Evolutionary conservation across 2,888 invertebrate genomes (phyloP), one percentile per base, ranked within the genome.

Genomic region (Thecocarcelia acutangulata): DNA sequence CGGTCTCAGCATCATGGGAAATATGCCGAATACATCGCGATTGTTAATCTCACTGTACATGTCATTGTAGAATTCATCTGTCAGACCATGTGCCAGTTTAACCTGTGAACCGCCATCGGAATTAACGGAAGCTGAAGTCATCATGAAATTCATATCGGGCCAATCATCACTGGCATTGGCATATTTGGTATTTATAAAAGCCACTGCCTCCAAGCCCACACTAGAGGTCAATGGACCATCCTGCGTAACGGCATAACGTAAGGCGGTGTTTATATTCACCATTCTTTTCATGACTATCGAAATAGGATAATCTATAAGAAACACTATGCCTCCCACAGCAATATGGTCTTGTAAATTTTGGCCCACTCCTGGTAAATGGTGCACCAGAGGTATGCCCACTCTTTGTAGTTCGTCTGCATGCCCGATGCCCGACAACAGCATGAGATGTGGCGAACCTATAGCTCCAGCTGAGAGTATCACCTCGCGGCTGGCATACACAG

Each of bases 61-160:
- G 87, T 95, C 94, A 77, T 96, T 92, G 89, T 96, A 96, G 88
- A 96, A 96, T 28, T 95, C 95, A 85, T 97, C 95, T 0, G 94
- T 93, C 1, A 97, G 91, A 0, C 97, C 95, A 86, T 97, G 97
- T 0, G 97, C 97, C 48, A 92, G 93, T 87, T 95, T 95, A 0
- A 95, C 94, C 88, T 95, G 94, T 0, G 94, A 93, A 0, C 97
- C 96, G n/a, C 96, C 96, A 87, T 97, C 97, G 0, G 96, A 96
- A 61, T 93, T 94, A 0, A 96, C 95, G 0, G 96, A 95, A 0
- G 95, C 93, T 28, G 96, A 95, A 0, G 96, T 95, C 91, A 97
- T 91, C 96, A 97, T 97, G 87, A 97, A 96, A 88, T 97, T 96
- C 83, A 97, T 96, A 87, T 97, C 97, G 0, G 97, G 97, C 96